Evolutionary conservation across 2,888 invertebrate genomes (phyloP).

Genomic region (Frankliniella fusca): DNA sequence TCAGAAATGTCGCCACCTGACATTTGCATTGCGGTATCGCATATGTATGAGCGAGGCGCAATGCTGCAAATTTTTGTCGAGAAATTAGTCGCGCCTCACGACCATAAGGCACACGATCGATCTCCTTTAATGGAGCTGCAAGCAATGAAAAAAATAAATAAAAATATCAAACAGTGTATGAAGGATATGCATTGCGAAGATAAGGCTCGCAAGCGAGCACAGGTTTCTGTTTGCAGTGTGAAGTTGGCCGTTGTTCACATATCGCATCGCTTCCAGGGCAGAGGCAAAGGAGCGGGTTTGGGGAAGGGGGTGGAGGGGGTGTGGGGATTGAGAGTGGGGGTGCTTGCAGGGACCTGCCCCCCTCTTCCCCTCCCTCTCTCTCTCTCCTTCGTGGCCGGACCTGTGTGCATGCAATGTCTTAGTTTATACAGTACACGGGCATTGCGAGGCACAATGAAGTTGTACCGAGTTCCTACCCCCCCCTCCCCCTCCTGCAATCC

Average conservation of each 20-base stretch:
- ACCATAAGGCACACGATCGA: not conserved
- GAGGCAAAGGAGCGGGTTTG: not conserved
- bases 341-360: not conserved
- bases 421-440: slow-evolving; percentile 24
- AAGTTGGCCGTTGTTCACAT: slow-evolving; percentile 20
- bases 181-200: too few relatives aligned
- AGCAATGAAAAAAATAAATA: too few relatives aligned
- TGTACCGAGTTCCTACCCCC: slow-evolving; percentile 12
- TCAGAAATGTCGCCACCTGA: slow-evolving; percentile 8
- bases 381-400: slow-evolving; percentile 6
- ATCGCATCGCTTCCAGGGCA: not conserved
- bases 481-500: not conserved
- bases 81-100: not conserved
- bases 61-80: not conserved
- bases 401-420: slow-evolving; percentile 26
- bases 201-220: too few relatives aligned
- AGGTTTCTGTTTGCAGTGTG: not conserved
- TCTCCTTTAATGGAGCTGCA: too few relatives aligned
- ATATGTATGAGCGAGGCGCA: not conserved
- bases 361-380: not conserved
- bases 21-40: not conserved
- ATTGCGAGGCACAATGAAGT: slow-evolving; percentile 24
- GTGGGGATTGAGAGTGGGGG: not conserved
- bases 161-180: too few relatives aligned
- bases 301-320: not conserved